Evolutionary conservation across 2,888 invertebrate genomes (phyloP).

Genomic region (Protodeltote pygarga): DNA sequence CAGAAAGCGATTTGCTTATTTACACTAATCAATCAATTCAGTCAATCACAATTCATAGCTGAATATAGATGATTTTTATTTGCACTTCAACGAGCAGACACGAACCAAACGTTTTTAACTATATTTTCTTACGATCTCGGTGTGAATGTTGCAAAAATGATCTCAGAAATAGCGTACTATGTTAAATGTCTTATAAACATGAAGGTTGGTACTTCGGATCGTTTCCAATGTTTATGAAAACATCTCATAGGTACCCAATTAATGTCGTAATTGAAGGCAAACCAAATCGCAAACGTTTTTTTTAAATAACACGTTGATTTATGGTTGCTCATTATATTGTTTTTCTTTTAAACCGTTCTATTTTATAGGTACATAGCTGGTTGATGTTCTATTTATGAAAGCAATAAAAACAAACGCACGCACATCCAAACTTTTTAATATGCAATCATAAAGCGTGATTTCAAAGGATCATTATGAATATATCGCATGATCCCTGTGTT

Average conservation of each 20-base stretch:
- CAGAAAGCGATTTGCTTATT: too few species aligned
- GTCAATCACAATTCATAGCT: too few species aligned
- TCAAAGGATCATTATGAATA: slow-evolving; percentile 14
- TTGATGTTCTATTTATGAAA: neutral
- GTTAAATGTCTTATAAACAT: slow-evolving; percentile 17
- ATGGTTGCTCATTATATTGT: neutral
- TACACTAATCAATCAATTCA: too few species aligned
- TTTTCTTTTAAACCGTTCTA: neutral
- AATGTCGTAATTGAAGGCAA: neutral
- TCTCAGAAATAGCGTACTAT: slow-evolving; percentile 1
- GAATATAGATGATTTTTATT: too few species aligned
- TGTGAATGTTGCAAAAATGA: slow-evolving; percentile 8
- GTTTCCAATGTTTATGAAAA: neutral
- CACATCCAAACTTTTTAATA: slow-evolving; percentile 15
- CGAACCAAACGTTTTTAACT: too few species aligned
- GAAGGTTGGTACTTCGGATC: slow-evolving; percentile 3
- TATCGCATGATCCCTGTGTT: slow-evolving; percentile 7
- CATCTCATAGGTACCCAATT: neutral
- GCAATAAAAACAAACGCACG: slow-evolving; percentile 1
- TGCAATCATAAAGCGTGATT: slow-evolving; percentile 4
- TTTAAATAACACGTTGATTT: slow-evolving; percentile 1
- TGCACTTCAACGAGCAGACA: too few species aligned
- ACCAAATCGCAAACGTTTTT: neutral
- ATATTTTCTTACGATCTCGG: slow-evolving; percentile 1
- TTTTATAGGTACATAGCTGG: neutral